Evolutionary conservation across 2,888 invertebrate species (phyloP).

Genomic region (Nomada lathburiana): DNA sequence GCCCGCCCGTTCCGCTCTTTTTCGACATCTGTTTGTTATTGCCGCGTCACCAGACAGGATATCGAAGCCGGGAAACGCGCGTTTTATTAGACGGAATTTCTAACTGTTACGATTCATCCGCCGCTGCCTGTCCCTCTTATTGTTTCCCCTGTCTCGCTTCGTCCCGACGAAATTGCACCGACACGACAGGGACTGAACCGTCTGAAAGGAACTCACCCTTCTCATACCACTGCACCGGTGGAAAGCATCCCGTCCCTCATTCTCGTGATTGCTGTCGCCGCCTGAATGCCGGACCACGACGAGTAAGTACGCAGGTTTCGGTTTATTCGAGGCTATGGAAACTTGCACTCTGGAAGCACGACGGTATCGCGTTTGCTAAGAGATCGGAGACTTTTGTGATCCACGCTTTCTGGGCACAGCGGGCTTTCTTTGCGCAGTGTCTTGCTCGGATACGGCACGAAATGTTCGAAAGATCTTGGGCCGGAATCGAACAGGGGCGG

Average conservation of each 20-base stretch:
- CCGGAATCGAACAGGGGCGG: no score
- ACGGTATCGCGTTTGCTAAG: not conserved
- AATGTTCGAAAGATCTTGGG: no score
- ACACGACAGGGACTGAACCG: not conserved
- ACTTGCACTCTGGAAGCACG: not conserved
- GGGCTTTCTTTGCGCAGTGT: no score
- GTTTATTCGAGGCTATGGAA: not conserved
- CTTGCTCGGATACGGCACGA: no score
- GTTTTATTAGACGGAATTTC: slow-evolving; percentile 72
- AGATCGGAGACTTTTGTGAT: not conserved
- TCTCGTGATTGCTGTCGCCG: slow-evolving; percentile 33
- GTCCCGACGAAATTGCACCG: slow-evolving; percentile 36
- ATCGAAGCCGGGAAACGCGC: slow-evolving; percentile 53
- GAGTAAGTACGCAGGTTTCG: not conserved
- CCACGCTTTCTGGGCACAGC: not conserved
- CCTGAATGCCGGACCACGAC: not conserved
- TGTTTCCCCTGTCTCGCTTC: slow-evolving; percentile 48
- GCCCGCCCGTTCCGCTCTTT: not conserved
- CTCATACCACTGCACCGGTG: not conserved
- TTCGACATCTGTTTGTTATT: slow-evolving; percentile 61
- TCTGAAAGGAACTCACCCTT: slow-evolving; percentile 13
- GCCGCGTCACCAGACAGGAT: slow-evolving; percentile 56
- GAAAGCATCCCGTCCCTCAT: slow-evolving; percentile 21
- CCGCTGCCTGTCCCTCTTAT: slow-evolving; percentile 52
- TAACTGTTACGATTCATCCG: slow-evolving; percentile 71